These are phyloP conservation scores for Tipula vernalis DNA, from an alignment of 2,888 invertebrate genomes.

Conservation along the genomic window DNA sequence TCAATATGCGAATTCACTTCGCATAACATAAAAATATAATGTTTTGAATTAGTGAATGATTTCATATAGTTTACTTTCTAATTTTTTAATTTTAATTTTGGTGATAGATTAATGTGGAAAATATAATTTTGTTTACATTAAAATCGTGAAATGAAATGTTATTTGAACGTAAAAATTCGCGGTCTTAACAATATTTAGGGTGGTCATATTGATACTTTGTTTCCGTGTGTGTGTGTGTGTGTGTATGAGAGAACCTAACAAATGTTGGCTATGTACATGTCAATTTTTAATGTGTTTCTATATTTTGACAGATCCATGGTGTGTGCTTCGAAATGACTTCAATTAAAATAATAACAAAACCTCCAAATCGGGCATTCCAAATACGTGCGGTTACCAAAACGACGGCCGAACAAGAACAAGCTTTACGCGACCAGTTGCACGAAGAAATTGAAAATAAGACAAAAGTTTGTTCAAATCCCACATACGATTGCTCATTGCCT, in stretches of 20 bases:
- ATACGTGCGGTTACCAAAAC: slow-evolving; percentile 15
- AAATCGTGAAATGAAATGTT: neutral
- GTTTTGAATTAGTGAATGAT: neutral
- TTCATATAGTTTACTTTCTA: neutral
- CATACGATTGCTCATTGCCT: slow-evolving; percentile 53
- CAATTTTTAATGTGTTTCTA: neutral
- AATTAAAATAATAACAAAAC: slow-evolving; percentile 16
- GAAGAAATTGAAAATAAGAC: slow-evolving; percentile 48
- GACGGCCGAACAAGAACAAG: slow-evolving; percentile 26
- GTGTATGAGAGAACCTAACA: neutral
- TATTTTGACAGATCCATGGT: neutral
- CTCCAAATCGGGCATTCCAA: slow-evolving; percentile 16
- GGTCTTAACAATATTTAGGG: neutral
- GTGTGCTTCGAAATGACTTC: neutral
- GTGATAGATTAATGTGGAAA: neutral
- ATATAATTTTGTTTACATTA: neutral
- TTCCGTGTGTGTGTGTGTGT: neutral
- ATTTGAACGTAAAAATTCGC: neutral
- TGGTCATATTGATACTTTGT: neutral
- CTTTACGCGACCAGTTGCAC: slow-evolving; percentile 41
- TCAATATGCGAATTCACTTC: slow-evolving; percentile 30
- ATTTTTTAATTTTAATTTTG: neutral
- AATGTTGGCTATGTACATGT: neutral
- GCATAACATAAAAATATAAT: neutral
- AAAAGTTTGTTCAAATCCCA: slow-evolving; percentile 46